These are phyloP conservation scores for Drosophila robusta DNA, from an alignment of 2,888 invertebrate genomes.

Conservation along the genomic window DNA sequence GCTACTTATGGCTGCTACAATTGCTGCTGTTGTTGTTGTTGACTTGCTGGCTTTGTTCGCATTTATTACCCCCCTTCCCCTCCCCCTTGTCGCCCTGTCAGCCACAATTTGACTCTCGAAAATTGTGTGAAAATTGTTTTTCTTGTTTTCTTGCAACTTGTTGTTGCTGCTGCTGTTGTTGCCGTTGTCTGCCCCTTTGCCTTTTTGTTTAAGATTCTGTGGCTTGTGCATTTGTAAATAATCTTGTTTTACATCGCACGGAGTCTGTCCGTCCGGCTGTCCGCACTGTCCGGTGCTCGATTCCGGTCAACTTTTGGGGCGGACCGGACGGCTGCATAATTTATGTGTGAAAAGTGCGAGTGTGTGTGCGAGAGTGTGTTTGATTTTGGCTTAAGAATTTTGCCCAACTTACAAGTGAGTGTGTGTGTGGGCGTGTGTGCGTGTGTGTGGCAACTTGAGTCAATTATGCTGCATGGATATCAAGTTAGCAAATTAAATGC, in stretches of 20 bases:
- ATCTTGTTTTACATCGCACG: constrained; percentile 71
- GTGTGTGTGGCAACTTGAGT: constrained; percentile 34
- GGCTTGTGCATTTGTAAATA: constrained; percentile 77
- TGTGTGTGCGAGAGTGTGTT: constrained; percentile 30
- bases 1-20: constrained; percentile 44
- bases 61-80: constrained; percentile 45
- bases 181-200: constrained; percentile 31
- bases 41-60: constrained; percentile 53
- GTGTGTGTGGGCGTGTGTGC: constrained; percentile 3
- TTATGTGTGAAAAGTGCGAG: constrained; percentile 71
- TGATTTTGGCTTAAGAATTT: constrained; percentile 72
- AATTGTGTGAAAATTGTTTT: constrained; percentile 80
- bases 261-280: constrained; percentile 6
- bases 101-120: constrained; percentile 56
- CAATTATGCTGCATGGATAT: constrained; percentile 67
- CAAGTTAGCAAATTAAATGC: constrained; percentile 71
- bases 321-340: constrained; percentile 59
- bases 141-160: constrained; percentile 47
- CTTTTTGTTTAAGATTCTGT: constrained; percentile 76
- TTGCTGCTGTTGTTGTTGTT: constrained; percentile 26
- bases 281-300: constrained; percentile 41
- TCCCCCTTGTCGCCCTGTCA: constrained; percentile 12
- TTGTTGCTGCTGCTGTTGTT: constrained; percentile 30
- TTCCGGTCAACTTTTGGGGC: constrained; percentile 27
- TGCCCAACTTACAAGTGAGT: constrained; percentile 36